A percentile compares a stretch with the other conserved stretches of the same genome.
phyloP scores from a whole-genome alignment of 2,888 invertebrate species.

The Anarsia innoxiella region DNA sequence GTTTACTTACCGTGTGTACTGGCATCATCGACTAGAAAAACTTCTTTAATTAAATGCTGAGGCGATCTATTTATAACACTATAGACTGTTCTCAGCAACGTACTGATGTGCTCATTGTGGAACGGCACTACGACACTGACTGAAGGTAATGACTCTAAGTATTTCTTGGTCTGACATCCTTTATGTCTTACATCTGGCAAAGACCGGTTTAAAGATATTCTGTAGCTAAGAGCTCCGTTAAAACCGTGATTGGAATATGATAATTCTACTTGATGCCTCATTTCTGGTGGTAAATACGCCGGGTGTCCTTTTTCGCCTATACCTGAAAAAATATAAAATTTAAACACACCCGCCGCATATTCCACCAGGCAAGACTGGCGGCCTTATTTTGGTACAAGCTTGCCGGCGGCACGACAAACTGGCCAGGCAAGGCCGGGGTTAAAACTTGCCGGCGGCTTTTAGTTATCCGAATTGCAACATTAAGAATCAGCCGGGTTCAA shows the following conservation, averaged over 20 bases:
- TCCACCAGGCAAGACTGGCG: too few species aligned
- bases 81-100: constrained; percentile 83
- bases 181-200: constrained; percentile 82
- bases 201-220: constrained; percentile 71
- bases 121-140: constrained; percentile 94
- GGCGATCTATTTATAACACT: constrained; percentile 91
- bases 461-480: too few species aligned
- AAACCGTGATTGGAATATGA: constrained; percentile 93
- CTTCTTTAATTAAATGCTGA: constrained; percentile 83
- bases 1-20: constrained; percentile 80
- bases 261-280: constrained; percentile 77
- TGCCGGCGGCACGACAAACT: too few species aligned
- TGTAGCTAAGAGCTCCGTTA: constrained; percentile 93
- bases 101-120: constrained; percentile 94
- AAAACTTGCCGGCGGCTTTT: too few species aligned
- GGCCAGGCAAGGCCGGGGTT: too few species aligned
- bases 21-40: constrained; percentile 91
- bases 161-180: too few species aligned
- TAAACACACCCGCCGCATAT: too few species aligned
- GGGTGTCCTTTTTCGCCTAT: constrained; percentile 84
- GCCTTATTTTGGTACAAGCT: too few species aligned
- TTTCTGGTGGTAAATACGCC: constrained; percentile 74
- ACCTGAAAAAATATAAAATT: constrained; percentile 71
- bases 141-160: constrained; percentile 80
- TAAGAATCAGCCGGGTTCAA: too few species aligned